A percentile compares a stretch with the other conserved stretches of the same genome.
phyloP scores from a whole-genome alignment of 2,797 vertebrate species.

The Artibeus lituratus region DNA sequence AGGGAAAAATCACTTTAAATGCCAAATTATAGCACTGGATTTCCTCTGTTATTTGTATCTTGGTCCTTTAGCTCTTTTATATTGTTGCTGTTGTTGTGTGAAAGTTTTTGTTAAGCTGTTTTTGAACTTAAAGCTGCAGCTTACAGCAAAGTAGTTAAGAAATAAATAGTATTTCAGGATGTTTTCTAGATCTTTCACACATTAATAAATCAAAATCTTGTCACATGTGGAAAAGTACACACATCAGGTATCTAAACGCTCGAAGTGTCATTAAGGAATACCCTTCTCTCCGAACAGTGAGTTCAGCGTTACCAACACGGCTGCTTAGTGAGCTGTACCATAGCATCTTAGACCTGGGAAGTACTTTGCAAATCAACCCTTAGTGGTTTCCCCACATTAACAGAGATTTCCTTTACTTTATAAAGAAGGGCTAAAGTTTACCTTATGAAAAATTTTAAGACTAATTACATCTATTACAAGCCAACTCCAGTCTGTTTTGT shows the following conservation, averaged over 20 bases:
- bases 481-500: not conserved
- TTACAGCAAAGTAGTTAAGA: constrained; percentile 58
- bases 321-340: not conserved
- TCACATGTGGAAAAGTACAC: constrained; percentile 56
- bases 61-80: too few species aligned
- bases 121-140: constrained; percentile 70
- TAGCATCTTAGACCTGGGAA: not conserved
- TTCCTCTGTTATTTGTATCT: too few species aligned
- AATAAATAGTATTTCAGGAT: constrained; percentile 57
- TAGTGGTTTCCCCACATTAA: not conserved
- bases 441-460: not conserved
- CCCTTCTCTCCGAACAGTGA: not conserved
- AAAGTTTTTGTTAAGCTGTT: constrained; percentile 75
- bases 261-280: constrained; percentile 44
- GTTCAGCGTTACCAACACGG: not conserved
- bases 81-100: constrained; percentile 53
- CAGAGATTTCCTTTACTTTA: not conserved
- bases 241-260: constrained; percentile 40
- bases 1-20: too few species aligned
- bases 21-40: too few species aligned
- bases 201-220: constrained; percentile 54
- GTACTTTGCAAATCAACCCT: not conserved
- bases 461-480: not conserved
- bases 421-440: not conserved
- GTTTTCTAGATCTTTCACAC: constrained; percentile 60